Evolutionary conservation across 1,140 invertebrate species (phyloP), one percentile per base, ranked within the genome.

Genomic region (Ctenoplectra terminalis): DNA sequence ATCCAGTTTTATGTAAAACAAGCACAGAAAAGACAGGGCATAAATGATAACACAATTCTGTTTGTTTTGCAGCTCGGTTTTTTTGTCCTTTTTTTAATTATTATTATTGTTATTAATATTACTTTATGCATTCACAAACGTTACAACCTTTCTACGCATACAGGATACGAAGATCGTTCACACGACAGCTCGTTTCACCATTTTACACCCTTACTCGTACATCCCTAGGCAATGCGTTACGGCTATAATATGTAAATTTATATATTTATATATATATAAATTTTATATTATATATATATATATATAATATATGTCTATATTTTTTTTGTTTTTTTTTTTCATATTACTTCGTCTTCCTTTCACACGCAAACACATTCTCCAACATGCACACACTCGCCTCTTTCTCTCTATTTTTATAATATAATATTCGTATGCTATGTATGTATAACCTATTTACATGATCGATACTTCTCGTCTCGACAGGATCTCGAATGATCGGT

Each of bases 41-140:
- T 13, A 37, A 56, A 60, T 8, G 17, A 40, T 11, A 40, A 61
- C 34, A 29, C 31, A 5, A 50, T 4, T 1, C 31, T n/a, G n/a
- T 34, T 48, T 48, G 43, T 70, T 79, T 79, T 63, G 58, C 46
- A 72, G 48, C 23, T 72, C 17, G 34, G 46, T 71, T 72, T 78
- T 67, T 77, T 79, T 63, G 37, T 26, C n/a, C 5, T 43, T 66
- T 81, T 80, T 72, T 71, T 43, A 72, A 15, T 50, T 54, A 37
- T 50, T 56, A 34, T 61, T 20, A 0, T 71, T 71, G 23, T 54
- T 88, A 91, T 90, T 91, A 90, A 91, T 54, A 17, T 77, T 89
- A 89, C 87, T 93, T 90, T 69, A 78, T 83, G 67, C 89, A 90
- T 91, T 94, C 90, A 91, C 90, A 93, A 94, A 93, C 86, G 80